Percentiles rank a stretch among this genome's conserved stretches.
Evolutionary conservation across 2,888 invertebrate genomes (phyloP).

Genomic region (Rhogogaster chlorosoma): DNA sequence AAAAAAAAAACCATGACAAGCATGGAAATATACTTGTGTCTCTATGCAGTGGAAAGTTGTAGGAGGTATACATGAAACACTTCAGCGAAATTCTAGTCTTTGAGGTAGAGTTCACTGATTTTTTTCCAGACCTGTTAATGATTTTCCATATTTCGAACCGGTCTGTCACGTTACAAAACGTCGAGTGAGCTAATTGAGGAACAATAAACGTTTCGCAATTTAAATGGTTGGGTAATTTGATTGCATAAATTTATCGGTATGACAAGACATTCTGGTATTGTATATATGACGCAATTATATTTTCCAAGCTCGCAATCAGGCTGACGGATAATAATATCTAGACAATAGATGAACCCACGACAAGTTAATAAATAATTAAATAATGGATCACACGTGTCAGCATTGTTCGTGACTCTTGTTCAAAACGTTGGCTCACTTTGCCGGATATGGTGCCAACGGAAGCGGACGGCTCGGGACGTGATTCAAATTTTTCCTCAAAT

Average conservation of each 20-base stretch:
- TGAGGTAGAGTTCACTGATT: not conserved
- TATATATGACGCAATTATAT: not conserved
- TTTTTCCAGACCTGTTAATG: not conserved
- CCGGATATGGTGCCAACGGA: slow-evolving; percentile 35
- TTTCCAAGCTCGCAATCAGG: not conserved
- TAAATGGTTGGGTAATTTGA: slow-evolving; percentile 2
- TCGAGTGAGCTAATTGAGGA: not conserved
- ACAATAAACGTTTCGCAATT: slow-evolving; percentile 28
- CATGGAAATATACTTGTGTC: not conserved
- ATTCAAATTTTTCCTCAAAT: not conserved
- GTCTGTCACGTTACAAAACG: not conserved
- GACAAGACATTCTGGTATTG: not conserved
- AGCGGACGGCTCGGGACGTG: not conserved
- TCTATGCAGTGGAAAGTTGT: not conserved
- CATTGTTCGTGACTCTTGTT: not conserved
- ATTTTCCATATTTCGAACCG: not conserved
- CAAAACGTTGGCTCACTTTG: not conserved
- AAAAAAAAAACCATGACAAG: not conserved
- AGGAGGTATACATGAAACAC: not conserved
- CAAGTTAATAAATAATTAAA: slow-evolving; percentile 9
- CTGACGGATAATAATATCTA: not conserved
- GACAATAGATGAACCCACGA: slow-evolving; percentile 7
- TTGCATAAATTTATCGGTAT: slow-evolving; percentile 25
- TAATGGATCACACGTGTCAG: slow-evolving; percentile 2
- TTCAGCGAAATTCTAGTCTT: not conserved